phyloP scores from a whole-genome alignment of 2,113 vertebrate genomes.

The Columba livia region DNA sequence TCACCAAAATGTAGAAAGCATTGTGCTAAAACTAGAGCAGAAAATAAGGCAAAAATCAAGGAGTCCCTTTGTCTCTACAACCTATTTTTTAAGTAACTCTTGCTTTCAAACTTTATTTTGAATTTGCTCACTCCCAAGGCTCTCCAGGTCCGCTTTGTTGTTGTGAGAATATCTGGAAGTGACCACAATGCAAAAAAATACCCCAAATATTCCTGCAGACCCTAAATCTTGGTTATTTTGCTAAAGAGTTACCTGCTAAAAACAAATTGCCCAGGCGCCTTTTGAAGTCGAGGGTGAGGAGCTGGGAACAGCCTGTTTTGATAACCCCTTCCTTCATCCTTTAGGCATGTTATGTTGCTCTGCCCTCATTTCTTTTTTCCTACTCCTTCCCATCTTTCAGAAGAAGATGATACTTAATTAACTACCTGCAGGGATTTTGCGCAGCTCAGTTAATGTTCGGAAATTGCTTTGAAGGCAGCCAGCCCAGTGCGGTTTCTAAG shows the following conservation, averaged over 20 bases:
- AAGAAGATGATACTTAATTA: not conserved
- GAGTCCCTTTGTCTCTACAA: not conserved
- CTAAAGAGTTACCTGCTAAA: not conserved
- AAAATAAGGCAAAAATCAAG: fast-evolving
- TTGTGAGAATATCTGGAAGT: not conserved
- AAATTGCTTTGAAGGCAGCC: not conserved
- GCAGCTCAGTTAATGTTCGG: not conserved
- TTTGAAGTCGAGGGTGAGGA: not conserved
- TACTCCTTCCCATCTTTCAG: not conserved
- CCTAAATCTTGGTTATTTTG: not conserved
- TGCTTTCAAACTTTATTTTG: not conserved
- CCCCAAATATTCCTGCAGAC: not conserved
- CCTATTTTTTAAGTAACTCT: not conserved
- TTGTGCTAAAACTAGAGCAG: not conserved
- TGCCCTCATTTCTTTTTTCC: not conserved
- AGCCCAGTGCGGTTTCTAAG: not conserved
- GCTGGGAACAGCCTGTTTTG: not conserved
- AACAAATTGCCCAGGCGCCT: not conserved
- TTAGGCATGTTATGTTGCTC: not conserved
- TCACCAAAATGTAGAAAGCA: not conserved
- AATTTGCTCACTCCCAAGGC: not conserved
- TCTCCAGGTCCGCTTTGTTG: not conserved
- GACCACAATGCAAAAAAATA: not conserved
- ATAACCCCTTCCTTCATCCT: not conserved
- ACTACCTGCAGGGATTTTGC: not conserved